Evolutionary conservation across 1,140 invertebrate species (phyloP).

Genomic region (Platyura marginata): DNA sequence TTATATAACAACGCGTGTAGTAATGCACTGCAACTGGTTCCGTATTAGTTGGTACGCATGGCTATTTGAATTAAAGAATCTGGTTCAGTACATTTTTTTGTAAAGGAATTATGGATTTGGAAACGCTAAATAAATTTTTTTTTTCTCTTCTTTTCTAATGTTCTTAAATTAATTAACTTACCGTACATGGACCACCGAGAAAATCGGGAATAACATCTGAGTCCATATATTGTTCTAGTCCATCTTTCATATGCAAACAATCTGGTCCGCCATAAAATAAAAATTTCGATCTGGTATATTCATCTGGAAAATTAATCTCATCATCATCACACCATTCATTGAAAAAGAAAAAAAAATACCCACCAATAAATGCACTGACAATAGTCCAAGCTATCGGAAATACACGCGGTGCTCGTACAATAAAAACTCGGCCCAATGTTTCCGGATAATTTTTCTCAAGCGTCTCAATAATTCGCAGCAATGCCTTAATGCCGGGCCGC

Average conservation of each 20-base stretch:
- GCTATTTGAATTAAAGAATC: neutral
- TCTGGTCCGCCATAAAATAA: conserved; percentile 82
- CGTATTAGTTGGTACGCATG: conserved; percentile 12
- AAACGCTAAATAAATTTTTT: conserved; percentile 1
- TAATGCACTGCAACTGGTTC: conserved; percentile 20
- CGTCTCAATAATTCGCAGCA: conserved; percentile 86
- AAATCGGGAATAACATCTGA: conserved; percentile 81
- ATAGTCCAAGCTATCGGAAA: conserved; percentile 96
- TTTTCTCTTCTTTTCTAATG: neutral
- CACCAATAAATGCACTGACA: conserved; percentile 85
- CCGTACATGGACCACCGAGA: conserved; percentile 23
- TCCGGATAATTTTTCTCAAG: conserved; percentile 94
- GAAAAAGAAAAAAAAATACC: conserved; percentile 9
- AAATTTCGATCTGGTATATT: conserved; percentile 88
- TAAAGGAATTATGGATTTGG: too few relatives aligned
- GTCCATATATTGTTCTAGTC: conserved; percentile 72
- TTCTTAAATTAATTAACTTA: conserved; percentile 1
- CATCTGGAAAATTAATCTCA: conserved; percentile 36
- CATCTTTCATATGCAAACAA: conserved; percentile 54
- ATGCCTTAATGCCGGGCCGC: conserved; percentile 77
- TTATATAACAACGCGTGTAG: conserved; percentile 23
- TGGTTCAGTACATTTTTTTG: neutral
- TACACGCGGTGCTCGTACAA: conserved; percentile 75
- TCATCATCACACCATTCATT: conserved; percentile 6
- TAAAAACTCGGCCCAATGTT: conserved; percentile 78